These are phyloP conservation scores for Montipora cactus DNA, from an alignment of 64 coral and sea anemone genomes.

Conservation along the genomic window DNA sequence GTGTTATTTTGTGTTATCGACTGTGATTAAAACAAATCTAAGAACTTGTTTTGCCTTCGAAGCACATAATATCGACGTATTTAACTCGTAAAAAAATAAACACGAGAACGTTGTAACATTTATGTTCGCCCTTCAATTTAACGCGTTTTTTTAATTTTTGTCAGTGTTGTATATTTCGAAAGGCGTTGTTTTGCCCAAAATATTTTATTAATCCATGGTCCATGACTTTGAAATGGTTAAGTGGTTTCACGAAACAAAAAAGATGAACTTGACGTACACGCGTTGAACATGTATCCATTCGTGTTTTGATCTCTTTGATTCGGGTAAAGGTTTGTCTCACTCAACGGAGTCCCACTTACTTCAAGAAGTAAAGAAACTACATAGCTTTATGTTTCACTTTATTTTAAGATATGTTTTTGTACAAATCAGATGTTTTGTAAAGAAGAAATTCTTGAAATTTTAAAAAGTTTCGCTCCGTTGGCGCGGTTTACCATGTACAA, in stretches of 20 bases:
- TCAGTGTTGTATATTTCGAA: neutral
- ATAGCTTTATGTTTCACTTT: neutral
- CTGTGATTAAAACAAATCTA: conserved; percentile 2
- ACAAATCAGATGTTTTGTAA: neutral
- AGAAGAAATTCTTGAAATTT: conserved; percentile 14
- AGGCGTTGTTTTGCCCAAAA: neutral
- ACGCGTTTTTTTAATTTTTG: neutral
- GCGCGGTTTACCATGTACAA: neutral
- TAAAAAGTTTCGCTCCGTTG: conserved; percentile 20
- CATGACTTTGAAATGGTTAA: neutral
- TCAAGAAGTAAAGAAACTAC: no score
- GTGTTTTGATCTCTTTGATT: no score
- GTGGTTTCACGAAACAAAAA: neutral
- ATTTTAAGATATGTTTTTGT: neutral
- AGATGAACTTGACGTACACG: no score
- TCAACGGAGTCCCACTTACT: no score
- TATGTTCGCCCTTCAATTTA: no score
- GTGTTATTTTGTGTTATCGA: neutral
- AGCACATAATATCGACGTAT: neutral
- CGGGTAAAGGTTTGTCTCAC: neutral
- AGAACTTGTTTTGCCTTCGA: neutral
- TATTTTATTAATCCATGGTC: neutral
- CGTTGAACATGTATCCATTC: no score
- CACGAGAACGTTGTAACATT: neutral
- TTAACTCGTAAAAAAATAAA: neutral